Conservation (phyloP, 2,797 vertebrate species). For the Lepilemur septentrionalis region DNA sequence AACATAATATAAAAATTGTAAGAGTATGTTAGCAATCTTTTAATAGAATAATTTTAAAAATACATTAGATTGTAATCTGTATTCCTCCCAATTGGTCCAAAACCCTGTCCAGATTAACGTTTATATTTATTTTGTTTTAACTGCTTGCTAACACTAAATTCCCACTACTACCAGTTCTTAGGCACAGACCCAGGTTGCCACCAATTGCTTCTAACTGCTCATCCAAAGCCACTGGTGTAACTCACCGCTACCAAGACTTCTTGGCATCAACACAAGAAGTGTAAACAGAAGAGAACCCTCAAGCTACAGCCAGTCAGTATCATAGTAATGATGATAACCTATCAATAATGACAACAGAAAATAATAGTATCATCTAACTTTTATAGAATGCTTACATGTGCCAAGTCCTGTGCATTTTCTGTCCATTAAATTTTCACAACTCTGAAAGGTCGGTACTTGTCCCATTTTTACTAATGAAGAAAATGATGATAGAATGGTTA, state of each 20-base stretch:
- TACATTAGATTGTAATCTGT: not conserved
- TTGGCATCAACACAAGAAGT: not conserved
- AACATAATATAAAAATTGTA: not conserved
- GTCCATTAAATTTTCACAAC: not conserved
- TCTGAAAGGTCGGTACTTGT: not conserved
- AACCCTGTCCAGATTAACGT: not conserved
- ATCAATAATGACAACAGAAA: not conserved
- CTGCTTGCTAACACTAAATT: not conserved
- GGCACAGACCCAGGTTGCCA: not conserved
- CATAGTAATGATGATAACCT: not conserved
- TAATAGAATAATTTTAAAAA: conserved; percentile 8
- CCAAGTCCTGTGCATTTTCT: not conserved
- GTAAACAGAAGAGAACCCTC: not conserved
- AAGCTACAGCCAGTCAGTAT: not conserved
- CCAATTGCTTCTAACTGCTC: not conserved
- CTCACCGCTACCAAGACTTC: not conserved
- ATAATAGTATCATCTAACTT: not conserved
- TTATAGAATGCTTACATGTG: not conserved
- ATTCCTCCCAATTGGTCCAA: not conserved
- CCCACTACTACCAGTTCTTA: not conserved
- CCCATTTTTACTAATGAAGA: not conserved
- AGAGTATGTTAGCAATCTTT: not conserved
- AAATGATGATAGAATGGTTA: not conserved
- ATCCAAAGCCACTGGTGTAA: not conserved
- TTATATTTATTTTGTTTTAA: conserved; percentile 37